A percentile compares a stretch with the other conserved stretches of the same genome.
Conservation (phyloP, 1,140 invertebrate genomes). For the Trigoniulus corallinus region DNA sequence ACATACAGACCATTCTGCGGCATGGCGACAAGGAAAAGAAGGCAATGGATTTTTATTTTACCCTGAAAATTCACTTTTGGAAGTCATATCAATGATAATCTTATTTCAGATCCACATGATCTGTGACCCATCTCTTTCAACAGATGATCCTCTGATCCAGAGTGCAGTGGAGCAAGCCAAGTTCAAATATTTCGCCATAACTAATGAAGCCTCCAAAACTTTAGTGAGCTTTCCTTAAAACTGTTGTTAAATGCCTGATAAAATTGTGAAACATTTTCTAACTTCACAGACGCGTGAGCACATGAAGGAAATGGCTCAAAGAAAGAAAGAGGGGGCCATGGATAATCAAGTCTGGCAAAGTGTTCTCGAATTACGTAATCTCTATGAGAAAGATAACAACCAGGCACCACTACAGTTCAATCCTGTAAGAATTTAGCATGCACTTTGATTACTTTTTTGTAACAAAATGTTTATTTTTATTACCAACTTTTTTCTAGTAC, state of each 20-base stretch:
- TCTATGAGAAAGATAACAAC: no score
- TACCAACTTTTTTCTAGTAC: conserved; percentile 5
- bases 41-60: not conserved
- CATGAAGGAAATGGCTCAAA: conserved; percentile 4
- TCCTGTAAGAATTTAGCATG: not conserved
- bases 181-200: conserved; percentile 32
- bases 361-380: no score
- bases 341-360: conserved; percentile 1
- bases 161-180: conserved; percentile 42
- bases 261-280: not conserved
- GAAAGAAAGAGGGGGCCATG: not conserved
- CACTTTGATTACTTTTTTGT: not conserved
- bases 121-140: conserved; percentile 17
- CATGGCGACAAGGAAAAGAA: conserved; percentile 28
- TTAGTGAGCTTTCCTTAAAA: not conserved
- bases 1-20: conserved; percentile 36
- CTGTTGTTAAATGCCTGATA: not conserved
- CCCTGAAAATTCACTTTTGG: not conserved
- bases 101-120: conserved; percentile 16
- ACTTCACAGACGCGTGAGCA: not conserved
- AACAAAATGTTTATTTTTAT: not conserved
- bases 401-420: no score
- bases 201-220: not conserved
- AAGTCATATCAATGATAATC: not conserved
- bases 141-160: conserved; percentile 34